Conservation (phyloP, 2,888 invertebrate species). For the Muscina levida region DNA sequence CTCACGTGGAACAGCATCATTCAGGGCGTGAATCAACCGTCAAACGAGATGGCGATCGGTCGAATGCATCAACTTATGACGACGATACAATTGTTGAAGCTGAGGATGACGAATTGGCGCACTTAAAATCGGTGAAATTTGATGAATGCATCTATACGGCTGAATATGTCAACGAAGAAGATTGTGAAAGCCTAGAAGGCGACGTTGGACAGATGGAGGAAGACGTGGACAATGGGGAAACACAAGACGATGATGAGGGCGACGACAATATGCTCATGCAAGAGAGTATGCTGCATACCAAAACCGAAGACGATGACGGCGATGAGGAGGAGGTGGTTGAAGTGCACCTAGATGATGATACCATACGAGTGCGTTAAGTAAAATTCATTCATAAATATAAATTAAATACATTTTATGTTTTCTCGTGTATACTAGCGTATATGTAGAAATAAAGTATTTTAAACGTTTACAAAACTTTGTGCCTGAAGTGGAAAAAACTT, state of each 20-base stretch:
- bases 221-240: conserved; percentile 65
- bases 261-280: conserved; percentile 65
- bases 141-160: conserved; percentile 74
- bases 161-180: conserved; percentile 65
- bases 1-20: conserved; percentile 75
- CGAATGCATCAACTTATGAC: background rate
- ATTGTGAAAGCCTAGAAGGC: conserved; percentile 57
- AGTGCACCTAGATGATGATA: conserved; percentile 49
- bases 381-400: background rate
- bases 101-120: conserved; percentile 47
- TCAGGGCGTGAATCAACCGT: background rate
- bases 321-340: conserved; percentile 60
- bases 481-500: background rate
- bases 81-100: conserved; percentile 26
- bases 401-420: background rate
- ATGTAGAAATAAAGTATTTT: background rate
- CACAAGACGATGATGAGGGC: conserved; percentile 65
- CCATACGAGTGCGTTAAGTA: conserved; percentile 50
- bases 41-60: background rate
- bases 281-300: conserved; percentile 43
- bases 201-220: conserved; percentile 64
- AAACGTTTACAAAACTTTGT: background rate
- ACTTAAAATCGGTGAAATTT: conserved; percentile 60
- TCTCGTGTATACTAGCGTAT: background rate
- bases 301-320: conserved; percentile 64